phyloP scores from a whole-genome alignment of 1,140 invertebrate genomes.

The Homarus americanus region DNA sequence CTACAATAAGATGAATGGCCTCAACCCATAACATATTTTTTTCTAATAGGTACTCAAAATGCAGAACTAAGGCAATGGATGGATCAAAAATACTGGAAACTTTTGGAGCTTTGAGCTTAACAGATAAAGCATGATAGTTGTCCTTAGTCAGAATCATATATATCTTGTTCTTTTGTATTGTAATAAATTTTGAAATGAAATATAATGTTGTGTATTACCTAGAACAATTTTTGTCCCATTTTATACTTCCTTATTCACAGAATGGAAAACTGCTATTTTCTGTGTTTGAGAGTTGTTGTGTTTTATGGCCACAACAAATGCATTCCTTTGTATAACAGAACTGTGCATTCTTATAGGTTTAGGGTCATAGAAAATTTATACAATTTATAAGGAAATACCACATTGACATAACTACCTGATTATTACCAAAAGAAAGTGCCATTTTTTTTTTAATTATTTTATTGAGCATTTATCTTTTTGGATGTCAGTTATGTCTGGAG shows the following conservation, averaged over 20 bases:
- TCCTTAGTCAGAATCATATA: constrained; percentile 2
- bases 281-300: constrained; percentile 6
- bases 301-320: constrained; percentile 17
- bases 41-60: constrained; percentile 58
- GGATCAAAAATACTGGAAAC: constrained; percentile 63
- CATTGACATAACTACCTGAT: neutral
- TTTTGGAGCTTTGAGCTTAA: constrained; percentile 53
- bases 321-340: constrained; percentile 33
- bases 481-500: too few species aligned
- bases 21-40: neutral
- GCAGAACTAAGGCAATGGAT: constrained; percentile 62
- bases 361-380: neutral
- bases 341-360: neutral
- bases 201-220: constrained; percentile 51
- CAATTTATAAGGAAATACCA: neutral
- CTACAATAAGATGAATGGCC: neutral
- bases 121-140: constrained; percentile 62
- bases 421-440: too few species aligned
- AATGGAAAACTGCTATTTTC: constrained; percentile 15
- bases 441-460: too few species aligned
- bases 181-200: constrained; percentile 36
- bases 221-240: constrained; percentile 31
- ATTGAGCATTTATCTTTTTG: too few species aligned
- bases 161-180: constrained; percentile 47
- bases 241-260: constrained; percentile 29